These are phyloP conservation scores for Dicerorhinus sumatrensis DNA, from an alignment of 2,113 vertebrate species.

Conservation along the genomic window DNA sequence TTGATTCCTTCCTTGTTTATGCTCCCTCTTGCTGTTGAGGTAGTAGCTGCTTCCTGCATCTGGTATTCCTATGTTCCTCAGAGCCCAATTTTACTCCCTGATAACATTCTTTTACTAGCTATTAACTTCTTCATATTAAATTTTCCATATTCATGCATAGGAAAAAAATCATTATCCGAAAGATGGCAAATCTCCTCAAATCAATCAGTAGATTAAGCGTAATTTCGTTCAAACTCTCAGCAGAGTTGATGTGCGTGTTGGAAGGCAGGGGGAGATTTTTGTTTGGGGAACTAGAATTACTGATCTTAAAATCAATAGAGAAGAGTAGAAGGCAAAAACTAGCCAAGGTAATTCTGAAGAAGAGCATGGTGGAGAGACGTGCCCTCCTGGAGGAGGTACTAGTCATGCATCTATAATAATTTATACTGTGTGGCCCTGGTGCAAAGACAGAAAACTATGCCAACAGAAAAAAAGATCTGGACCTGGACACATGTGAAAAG, in stretches of 20 bases:
- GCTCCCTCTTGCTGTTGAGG: not conserved
- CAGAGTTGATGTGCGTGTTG: not conserved
- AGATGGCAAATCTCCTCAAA: not conserved
- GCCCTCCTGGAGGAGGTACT: not conserved
- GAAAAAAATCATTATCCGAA: not conserved
- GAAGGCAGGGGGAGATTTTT: not conserved
- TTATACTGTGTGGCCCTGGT: not conserved
- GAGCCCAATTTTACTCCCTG: not conserved
- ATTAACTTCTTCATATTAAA: not conserved
- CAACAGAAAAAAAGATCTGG: not conserved
- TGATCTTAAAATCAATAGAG: not conserved
- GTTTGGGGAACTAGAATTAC: not conserved
- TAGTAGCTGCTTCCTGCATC: not conserved
- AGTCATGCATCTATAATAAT: not conserved
- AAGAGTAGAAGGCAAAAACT: not conserved
- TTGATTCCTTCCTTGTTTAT: no score
- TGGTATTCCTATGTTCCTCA: not conserved
- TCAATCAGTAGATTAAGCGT: not conserved
- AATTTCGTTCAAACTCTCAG: not conserved
- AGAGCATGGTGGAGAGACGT: not conserved
- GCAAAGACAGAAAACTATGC: not conserved
- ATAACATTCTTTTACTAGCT: not conserved
- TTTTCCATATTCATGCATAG: not conserved
- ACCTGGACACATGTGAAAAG: not conserved
- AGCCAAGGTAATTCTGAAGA: not conserved